A percentile compares a stretch with the other conserved stretches of the same genome.
These are phyloP conservation scores for Ylistrum balloti DNA, from an alignment of 1,140 invertebrate species.

Conservation along the genomic window DNA sequence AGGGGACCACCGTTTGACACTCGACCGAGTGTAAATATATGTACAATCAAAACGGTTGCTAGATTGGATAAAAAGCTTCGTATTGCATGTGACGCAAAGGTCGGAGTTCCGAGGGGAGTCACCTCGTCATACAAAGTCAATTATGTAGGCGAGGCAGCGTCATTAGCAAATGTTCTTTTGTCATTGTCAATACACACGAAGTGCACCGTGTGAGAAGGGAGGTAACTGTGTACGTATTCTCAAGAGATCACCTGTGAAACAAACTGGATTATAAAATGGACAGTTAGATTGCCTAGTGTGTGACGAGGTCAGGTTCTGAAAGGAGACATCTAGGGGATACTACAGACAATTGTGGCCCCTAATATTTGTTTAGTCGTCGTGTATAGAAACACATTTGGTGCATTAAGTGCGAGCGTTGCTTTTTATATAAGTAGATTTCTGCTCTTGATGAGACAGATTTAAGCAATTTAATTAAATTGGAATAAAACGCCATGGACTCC, in stretches of 20 bases:
- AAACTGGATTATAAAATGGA: constrained; percentile 21
- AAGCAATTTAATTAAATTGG: constrained; percentile 40
- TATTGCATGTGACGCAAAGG: background rate
- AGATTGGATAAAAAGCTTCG: constrained; percentile 17
- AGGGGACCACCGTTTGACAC: background rate
- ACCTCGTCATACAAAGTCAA: constrained; percentile 28
- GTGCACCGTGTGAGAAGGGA: constrained; percentile 31
- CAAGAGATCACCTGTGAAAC: background rate
- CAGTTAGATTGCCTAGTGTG: background rate
- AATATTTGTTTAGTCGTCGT: constrained; percentile 21
- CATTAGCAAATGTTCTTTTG: constrained; percentile 39
- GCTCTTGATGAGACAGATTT: constrained; percentile 23
- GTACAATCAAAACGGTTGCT: constrained; percentile 30
- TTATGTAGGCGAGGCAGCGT: constrained; percentile 27
- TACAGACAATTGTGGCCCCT: background rate
- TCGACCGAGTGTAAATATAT: constrained; percentile 21
- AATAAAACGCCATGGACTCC: constrained; percentile 20
- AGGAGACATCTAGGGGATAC: background rate
- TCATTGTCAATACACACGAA: constrained; percentile 19
- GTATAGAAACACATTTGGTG: background rate
- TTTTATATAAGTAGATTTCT: background rate
- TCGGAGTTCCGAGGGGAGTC: background rate
- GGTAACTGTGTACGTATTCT: background rate
- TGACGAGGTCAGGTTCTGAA: background rate
- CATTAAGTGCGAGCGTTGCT: background rate